Evolutionary conservation across 2,113 vertebrate species (phyloP).

Genomic region (Notothenia coriiceps): DNA sequence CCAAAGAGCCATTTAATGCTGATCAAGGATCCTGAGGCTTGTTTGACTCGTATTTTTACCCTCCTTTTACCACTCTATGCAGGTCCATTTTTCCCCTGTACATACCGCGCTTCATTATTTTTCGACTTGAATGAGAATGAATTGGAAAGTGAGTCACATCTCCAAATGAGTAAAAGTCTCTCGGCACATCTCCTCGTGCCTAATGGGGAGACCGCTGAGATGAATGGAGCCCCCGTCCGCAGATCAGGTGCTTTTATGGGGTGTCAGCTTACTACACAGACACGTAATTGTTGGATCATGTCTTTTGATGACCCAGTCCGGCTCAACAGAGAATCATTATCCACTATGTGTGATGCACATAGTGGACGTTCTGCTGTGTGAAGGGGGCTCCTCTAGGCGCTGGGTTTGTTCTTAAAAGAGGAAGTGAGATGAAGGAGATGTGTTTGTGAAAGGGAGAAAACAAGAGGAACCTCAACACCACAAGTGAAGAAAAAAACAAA

Average conservation of each 20-base stretch:
- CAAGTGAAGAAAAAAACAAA: conserved; percentile 28
- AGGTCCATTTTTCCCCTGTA: conserved; percentile 53
- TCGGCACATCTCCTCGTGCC: conserved; percentile 64
- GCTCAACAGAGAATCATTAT: conserved; percentile 74
- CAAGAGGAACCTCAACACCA: conserved; percentile 26
- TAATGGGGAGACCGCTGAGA: conserved; percentile 70
- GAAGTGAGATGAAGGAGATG: conserved; percentile 45
- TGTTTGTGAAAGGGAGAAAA: conserved; percentile 24
- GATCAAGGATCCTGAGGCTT: conserved; percentile 69
- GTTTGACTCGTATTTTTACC: conserved; percentile 58
- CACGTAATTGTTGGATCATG: conserved; percentile 77
- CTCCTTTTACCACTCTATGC: conserved; percentile 35
- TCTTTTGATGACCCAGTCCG: conserved; percentile 77
- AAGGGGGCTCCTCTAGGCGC: conserved; percentile 44
- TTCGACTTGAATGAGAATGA: conserved; percentile 71
- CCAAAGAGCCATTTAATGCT: conserved; percentile 76
- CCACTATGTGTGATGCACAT: conserved; percentile 61
- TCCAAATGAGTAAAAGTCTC: conserved; percentile 71
- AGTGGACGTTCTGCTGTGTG: conserved; percentile 53
- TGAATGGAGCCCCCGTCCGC: conserved; percentile 63
- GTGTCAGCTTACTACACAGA: conserved; percentile 71
- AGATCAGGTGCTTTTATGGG: conserved; percentile 79
- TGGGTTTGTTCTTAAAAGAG: conserved; percentile 64
- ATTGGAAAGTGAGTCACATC: conserved; percentile 72
- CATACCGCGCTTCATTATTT: conserved; percentile 73